Evolutionary conservation across 2,113 vertebrate genomes (phyloP), one percentile per base, ranked within the genome.

Genomic region (Cyrtonyx montezumae): DNA sequence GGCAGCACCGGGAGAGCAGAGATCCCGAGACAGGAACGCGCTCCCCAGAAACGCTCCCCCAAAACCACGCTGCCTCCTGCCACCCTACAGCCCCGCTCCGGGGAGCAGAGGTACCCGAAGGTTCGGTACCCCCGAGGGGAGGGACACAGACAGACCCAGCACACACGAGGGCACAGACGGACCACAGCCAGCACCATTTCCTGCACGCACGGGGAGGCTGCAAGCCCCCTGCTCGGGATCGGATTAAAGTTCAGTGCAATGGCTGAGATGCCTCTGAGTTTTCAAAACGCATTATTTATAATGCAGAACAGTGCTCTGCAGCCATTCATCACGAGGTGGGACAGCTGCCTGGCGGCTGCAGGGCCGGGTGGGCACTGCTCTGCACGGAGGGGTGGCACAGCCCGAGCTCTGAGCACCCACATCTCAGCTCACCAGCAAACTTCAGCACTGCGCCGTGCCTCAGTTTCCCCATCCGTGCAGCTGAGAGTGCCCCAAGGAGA

Each of bases 181-280:
- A 23, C 0, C 0, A 15, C 8, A 21, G 48, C 45, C 11, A 82
- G 40, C 75, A 34, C 82, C 76, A 4, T 5, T 71, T 25, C 83
- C 88, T 11, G 0, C 0, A 0, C 5, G 26, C n/a, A 21, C 2
- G 0, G 14, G 46, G 66, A 23, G 2, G 61, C 48, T 2, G 0
- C 0, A 1, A 88, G 65, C 73, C 71, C 93, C 77, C 66, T n/a
- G 69, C 84, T 63, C 0, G 3, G 92, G 95, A 84, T 92, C 92
- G 76, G 81, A 55, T 96, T 88, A 96, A 93, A 95, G 92, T 94
- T 92, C 94, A 93, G 45, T 40, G 63, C 2, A 6, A 26, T 2
- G 58, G 78, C 75, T 22, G 28, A 42, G 88, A 46, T 26, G 88
- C 6, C 67, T 91, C 11, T 40, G 67, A 62, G 81, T 58, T 91